Conservation (phyloP, 2,113 vertebrate species). For the Scomber scombrus region DNA sequence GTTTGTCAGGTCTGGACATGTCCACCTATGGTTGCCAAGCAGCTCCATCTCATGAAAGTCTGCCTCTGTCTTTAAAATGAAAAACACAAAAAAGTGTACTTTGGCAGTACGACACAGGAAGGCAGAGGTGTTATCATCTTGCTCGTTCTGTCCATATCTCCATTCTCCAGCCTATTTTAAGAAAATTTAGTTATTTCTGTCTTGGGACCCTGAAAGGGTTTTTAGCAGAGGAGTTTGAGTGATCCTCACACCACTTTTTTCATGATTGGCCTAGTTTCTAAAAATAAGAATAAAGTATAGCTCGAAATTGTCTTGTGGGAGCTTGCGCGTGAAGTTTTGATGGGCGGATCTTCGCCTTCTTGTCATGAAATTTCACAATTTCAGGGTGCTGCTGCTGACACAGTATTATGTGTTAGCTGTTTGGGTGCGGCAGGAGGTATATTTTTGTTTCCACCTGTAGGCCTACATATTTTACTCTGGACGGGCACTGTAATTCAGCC, state of each 20-base stretch:
- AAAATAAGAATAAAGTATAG: conserved; percentile 57
- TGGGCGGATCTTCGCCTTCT: conserved; percentile 19
- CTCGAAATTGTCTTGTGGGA: conserved; percentile 25
- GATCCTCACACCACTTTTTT: conserved; percentile 56
- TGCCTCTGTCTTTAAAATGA: neutral
- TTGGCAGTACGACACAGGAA: conserved; percentile 6
- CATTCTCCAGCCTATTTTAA: conserved; percentile 58
- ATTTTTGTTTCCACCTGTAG: conserved; percentile 77
- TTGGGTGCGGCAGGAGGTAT: conserved; percentile 67
- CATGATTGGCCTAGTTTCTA: conserved; percentile 63
- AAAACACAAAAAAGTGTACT: neutral
- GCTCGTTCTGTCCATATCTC: conserved; percentile 34
- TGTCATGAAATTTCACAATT: conserved; percentile 62
- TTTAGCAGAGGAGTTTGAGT: conserved; percentile 48
- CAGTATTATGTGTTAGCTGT: conserved; percentile 57
- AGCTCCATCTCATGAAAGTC: conserved; percentile 10
- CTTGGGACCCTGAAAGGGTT: conserved; percentile 47
- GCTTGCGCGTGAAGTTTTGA: conserved; percentile 9
- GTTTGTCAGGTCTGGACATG: conserved; percentile 59
- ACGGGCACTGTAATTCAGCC: conserved; percentile 59
- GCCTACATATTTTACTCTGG: conserved; percentile 45
- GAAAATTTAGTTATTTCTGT: conserved; percentile 60
- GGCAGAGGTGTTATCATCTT: conserved; percentile 35
- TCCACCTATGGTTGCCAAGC: conserved; percentile 12
- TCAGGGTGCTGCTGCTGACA: conserved; percentile 51